phyloP scores from a whole-genome alignment of 1,140 invertebrate genomes.

The Leptestheria dahalacensis region DNA sequence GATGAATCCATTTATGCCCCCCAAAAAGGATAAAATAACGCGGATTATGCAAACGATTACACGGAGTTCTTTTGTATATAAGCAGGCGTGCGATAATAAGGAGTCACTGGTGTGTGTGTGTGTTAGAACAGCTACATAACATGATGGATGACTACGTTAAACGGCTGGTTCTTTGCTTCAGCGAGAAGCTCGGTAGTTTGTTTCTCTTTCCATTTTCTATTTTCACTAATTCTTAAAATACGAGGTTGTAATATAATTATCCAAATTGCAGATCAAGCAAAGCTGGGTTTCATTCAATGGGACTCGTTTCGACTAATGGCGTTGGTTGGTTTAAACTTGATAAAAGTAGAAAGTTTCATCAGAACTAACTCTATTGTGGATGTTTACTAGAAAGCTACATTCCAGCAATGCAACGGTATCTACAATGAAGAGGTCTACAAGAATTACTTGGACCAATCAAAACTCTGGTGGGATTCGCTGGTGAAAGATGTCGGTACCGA shows the following conservation, averaged over 20 bases:
- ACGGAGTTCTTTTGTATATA: too few species aligned
- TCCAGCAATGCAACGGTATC: slow-evolving; percentile 12
- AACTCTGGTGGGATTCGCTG: slow-evolving; percentile 13
- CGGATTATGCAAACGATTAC: too few species aligned
- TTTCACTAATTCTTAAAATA: background rate
- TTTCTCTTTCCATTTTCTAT: background rate
- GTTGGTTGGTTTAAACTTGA: background rate
- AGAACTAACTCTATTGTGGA: background rate
- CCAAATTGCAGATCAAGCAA: slow-evolving; percentile 11
- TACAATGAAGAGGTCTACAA: slow-evolving; percentile 11
- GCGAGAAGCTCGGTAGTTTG: slow-evolving; percentile 11
- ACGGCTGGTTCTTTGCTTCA: slow-evolving; percentile 13
- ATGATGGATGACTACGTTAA: slow-evolving; percentile 13
- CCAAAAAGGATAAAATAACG: too few species aligned
- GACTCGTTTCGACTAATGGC: slow-evolving; percentile 14
- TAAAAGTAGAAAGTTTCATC: background rate
- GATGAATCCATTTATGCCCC: too few species aligned
- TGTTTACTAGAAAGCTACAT: slow-evolving; percentile 4
- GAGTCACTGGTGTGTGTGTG: too few species aligned
- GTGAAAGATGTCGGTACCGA: slow-evolving; percentile 13
- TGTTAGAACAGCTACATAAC: too few species aligned
- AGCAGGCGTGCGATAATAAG: too few species aligned
- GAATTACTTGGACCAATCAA: slow-evolving; percentile 13
- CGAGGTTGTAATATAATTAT: background rate
- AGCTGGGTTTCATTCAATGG: slow-evolving; percentile 12